Percentiles rank a stretch among this genome's conserved stretches.
phyloP scores from a whole-genome alignment of 2,888 invertebrate genomes.

The Limnephilus auricula region DNA sequence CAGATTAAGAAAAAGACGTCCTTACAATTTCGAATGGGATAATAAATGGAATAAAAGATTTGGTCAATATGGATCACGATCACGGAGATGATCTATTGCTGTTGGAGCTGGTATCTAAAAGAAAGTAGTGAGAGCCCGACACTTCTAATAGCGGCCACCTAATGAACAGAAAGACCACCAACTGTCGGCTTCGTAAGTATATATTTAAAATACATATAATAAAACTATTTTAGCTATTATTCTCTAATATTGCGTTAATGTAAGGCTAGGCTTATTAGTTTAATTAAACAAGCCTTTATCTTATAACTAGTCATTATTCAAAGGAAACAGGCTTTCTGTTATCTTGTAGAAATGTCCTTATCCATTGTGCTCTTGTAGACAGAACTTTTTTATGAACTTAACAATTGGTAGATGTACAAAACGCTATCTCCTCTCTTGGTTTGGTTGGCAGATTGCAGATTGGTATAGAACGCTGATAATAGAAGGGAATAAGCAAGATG shows the following conservation, averaged over 20 bases:
- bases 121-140: background rate
- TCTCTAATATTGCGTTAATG: slow-evolving; percentile 66
- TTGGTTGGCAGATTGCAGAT: background rate
- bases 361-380: slow-evolving; percentile 21
- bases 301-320: slow-evolving; percentile 61
- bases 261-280: slow-evolving; percentile 65
- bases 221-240: slow-evolving; percentile 63
- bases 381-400: background rate
- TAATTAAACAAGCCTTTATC: slow-evolving; percentile 63
- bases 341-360: slow-evolving; percentile 22
- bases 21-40: background rate
- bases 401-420: background rate
- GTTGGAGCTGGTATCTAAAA: background rate
- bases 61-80: background rate
- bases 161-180: background rate
- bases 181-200: slow-evolving; percentile 53
- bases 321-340: slow-evolving; percentile 46
- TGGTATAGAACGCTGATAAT: background rate
- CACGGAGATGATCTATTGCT: background rate
- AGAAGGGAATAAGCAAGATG: background rate
- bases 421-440: background rate
- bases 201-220: slow-evolving; percentile 56
- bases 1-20: background rate
- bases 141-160: background rate
- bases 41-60: slow-evolving; percentile 15